A percentile compares a stretch with the other conserved stretches of the same genome.
phyloP scores from a whole-genome alignment of 2,888 invertebrate genomes.

The Rhimphoctona megacephalus region DNA sequence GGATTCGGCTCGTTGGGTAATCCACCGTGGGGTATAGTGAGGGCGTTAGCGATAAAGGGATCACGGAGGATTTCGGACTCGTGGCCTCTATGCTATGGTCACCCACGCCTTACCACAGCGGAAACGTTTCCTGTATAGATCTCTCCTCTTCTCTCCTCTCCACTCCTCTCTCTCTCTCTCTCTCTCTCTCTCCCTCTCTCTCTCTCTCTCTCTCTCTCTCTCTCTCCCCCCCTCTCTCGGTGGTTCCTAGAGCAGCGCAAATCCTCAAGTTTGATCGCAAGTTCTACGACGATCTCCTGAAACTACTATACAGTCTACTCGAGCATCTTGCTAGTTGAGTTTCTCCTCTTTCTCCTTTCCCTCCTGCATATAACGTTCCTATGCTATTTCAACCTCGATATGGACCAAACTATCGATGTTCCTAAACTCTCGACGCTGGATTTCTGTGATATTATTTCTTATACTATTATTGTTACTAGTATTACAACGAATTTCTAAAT shows the following conservation, averaged over 20 bases:
- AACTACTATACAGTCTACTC: constrained; percentile 19
- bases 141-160: not conserved
- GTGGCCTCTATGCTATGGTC: constrained; percentile 49
- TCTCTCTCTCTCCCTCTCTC: not conserved
- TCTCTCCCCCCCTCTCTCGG: not conserved
- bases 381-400: constrained; percentile 47
- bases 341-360: constrained; percentile 13
- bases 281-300: constrained; percentile 47
- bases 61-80: constrained; percentile 79
- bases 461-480: not conserved
- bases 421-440: constrained; percentile 26
- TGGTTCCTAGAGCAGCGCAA: constrained; percentile 47
- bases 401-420: constrained; percentile 21
- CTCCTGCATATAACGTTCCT: not conserved
- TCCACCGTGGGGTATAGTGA: constrained; percentile 77
- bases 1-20: constrained; percentile 78
- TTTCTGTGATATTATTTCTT: not conserved
- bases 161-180: too few relatives aligned
- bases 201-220: not conserved
- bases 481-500: not conserved
- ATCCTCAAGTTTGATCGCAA: constrained; percentile 67
- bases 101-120: constrained; percentile 32
- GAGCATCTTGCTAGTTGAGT: constrained; percentile 26
- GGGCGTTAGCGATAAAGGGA: constrained; percentile 82
- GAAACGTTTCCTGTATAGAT: not conserved